Evolutionary conservation across 2,888 invertebrate species (phyloP).

Genomic region (Antitype chi): DNA sequence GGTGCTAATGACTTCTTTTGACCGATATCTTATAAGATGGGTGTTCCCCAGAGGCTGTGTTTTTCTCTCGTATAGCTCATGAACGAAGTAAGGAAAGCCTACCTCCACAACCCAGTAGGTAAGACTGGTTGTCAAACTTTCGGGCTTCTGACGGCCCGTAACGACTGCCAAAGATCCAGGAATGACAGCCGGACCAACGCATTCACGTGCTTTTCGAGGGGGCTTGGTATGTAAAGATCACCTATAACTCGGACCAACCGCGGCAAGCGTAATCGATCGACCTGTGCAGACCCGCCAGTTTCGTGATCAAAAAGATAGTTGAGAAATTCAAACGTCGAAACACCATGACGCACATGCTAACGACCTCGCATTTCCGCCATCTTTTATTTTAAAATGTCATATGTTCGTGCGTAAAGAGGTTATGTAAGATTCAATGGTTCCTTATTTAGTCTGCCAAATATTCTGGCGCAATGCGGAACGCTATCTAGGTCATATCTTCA

Average conservation of each 20-base stretch:
- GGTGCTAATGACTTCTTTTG: slow-evolving; percentile 32
- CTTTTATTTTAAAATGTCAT: slow-evolving; percentile 29
- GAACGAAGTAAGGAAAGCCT: neutral
- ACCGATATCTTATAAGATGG: slow-evolving; percentile 11
- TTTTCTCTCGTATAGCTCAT: neutral
- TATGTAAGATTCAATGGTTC: slow-evolving; percentile 25
- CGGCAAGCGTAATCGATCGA: too few species aligned
- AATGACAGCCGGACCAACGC: too few species aligned
- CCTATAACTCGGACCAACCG: too few species aligned
- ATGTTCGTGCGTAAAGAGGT: slow-evolving; percentile 4
- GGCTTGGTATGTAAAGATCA: too few species aligned
- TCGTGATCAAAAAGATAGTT: neutral
- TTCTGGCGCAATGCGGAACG: slow-evolving; percentile 48
- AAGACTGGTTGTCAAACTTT: too few species aligned
- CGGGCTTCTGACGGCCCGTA: too few species aligned
- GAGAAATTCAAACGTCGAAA: slow-evolving; percentile 14
- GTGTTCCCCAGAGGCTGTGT: slow-evolving; percentile 12
- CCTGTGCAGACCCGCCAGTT: too few species aligned
- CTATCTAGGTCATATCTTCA: slow-evolving; percentile 42
- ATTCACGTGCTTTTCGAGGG: too few species aligned
- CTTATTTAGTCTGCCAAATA: slow-evolving; percentile 36
- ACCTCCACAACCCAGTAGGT: neutral
- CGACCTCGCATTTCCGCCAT: slow-evolving; percentile 34
- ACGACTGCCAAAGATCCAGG: too few species aligned
- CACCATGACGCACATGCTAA: slow-evolving; percentile 11